phyloP scores from a whole-genome alignment of 2,888 invertebrate genomes.

The Coremacera marginata region DNA sequence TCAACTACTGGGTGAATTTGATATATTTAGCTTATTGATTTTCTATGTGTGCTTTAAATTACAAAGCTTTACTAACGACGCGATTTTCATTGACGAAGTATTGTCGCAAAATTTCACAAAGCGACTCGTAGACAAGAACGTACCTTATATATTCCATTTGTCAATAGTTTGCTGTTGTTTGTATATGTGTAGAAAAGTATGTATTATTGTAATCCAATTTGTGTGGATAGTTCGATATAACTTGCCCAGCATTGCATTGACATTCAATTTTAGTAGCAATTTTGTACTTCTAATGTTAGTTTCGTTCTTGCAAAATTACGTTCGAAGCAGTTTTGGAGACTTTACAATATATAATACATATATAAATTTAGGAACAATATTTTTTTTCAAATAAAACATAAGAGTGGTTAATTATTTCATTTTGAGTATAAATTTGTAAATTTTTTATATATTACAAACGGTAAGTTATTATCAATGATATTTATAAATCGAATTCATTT shows the following conservation, averaged over 20 bases:
- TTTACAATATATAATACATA: conserved; percentile 19
- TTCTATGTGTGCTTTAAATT: too few relatives aligned
- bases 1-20: too few relatives aligned
- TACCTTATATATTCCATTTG: too few relatives aligned
- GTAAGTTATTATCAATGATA: conserved; percentile 27
- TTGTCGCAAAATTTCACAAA: too few relatives aligned
- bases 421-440: conserved; percentile 19
- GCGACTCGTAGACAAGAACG: too few relatives aligned
- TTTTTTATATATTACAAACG: conserved; percentile 30
- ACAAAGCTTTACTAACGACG: too few relatives aligned
- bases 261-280: conserved; percentile 54
- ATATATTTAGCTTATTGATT: too few relatives aligned
- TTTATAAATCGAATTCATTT: conserved; percentile 20
- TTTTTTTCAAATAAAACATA: neutral
- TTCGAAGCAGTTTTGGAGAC: conserved; percentile 14
- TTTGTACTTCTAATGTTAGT: conserved; percentile 53
- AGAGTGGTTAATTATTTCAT: conserved; percentile 1
- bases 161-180: too few relatives aligned
- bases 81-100: too few relatives aligned
- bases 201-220: conserved; percentile 31
- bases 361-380: conserved; percentile 4
- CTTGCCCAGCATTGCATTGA: conserved; percentile 33
- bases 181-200: neutral
- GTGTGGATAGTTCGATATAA: conserved; percentile 15
- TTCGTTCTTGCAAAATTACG: conserved; percentile 6